Evolutionary conservation across 2,888 invertebrate species (phyloP), one percentile per base, ranked within the genome.

Genomic region (Saturnia japonica): DNA sequence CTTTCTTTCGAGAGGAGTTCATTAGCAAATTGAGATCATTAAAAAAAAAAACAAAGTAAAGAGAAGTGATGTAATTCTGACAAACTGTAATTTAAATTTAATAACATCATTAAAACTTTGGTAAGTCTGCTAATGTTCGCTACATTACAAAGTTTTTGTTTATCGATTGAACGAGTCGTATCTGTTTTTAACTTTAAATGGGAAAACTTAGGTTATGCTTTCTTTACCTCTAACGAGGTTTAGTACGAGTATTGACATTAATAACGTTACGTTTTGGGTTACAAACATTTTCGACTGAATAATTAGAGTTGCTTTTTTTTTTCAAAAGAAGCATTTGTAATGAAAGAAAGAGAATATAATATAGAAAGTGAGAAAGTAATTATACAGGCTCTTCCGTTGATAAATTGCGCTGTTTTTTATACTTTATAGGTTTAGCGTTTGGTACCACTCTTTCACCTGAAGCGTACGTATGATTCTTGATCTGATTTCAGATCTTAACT

Each of bases 111-210:
- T 60, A 60, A 28, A 60, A 60, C 70, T 34, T 75, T 75, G 72
- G 74, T 72, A 73, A 69, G 9, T n/a, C n/a, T 40, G 22, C 28
- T 60, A n/a, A 60, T 16, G 47, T 28, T n/a, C 0, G 45, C 1
- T 47, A 28, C 51, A 69, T 3, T n/a, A n/a, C n/a, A 51, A 51
- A 40, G 51, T 47, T 51, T 28, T 40, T 34, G 19, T 22, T 54
- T 14, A 43, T 43, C 43, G 14, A 43, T 9, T 22, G 8, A 22
- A n/a, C 54, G 8, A 51, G 25, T 60, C 71, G n/a, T 69, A 43
- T n/a, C 34, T 22, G 34, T 22, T 64, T 69, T n/a, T 16, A 77
- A 74, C 71, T 75, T 70, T 76, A 77, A 73, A 82, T 79, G 75
- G 74, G 73, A 68, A 78, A 83, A 81, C 72, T 81, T 28, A 60